Evolutionary conservation across 2,888 invertebrate species (phyloP).

Genomic region (Andrena praecox): DNA sequence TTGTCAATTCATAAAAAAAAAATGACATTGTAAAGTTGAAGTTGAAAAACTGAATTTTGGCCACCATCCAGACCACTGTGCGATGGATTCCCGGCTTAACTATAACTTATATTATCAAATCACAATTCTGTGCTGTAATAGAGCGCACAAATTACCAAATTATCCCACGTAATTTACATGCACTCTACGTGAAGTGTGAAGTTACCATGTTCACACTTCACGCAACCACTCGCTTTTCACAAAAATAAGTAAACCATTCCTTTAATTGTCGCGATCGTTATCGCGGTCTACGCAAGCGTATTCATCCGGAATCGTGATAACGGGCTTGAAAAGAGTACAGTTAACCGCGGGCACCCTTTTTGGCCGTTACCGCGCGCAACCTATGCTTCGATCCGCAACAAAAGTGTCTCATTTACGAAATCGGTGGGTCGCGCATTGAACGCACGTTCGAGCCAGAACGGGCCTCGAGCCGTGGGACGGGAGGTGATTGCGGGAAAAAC

Average conservation of each 20-base stretch:
- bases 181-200: too few relatives aligned
- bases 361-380: constrained; percentile 39
- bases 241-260: background rate
- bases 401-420: constrained; percentile 65
- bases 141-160: too few relatives aligned
- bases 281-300: constrained; percentile 7
- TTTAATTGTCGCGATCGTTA: constrained; percentile 19
- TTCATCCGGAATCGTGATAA: constrained; percentile 36
- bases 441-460: constrained; percentile 56
- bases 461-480: constrained; percentile 24
- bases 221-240: background rate
- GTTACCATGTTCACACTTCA: background rate
- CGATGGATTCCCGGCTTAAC: too few relatives aligned
- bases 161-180: too few relatives aligned
- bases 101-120: too few relatives aligned
- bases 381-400: constrained; percentile 50
- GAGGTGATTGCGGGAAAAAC: constrained; percentile 15
- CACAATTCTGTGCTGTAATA: too few relatives aligned
- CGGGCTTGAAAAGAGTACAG: constrained; percentile 59
- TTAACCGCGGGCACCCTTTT: constrained; percentile 50
- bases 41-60: too few relatives aligned
- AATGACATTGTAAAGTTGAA: too few relatives aligned
- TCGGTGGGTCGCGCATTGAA: constrained; percentile 44
- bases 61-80: too few relatives aligned
- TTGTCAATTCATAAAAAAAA: too few relatives aligned